Percentiles rank a stretch among this genome's conserved stretches.
phyloP scores from a whole-genome alignment of 37 sponge, comb jelly and placozoan species.

The Amphimedon queenslandica region DNA sequence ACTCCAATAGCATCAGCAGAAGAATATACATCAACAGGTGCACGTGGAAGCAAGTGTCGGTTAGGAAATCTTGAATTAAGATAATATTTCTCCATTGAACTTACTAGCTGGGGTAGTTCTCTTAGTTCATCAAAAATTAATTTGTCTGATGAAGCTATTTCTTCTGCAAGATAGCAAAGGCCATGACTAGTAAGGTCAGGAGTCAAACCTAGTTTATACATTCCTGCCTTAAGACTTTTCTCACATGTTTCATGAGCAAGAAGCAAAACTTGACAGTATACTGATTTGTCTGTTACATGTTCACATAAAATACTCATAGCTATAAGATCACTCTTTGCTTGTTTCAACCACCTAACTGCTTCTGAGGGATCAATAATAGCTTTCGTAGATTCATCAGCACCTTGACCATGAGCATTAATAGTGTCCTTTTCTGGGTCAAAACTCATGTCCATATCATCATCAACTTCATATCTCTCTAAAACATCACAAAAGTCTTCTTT shows the following conservation, averaged over 20 bases:
- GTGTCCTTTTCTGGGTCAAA: too few relatives aligned
- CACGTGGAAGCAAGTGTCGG: not conserved
- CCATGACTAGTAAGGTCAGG: not conserved
- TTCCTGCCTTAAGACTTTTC: slow-evolving; percentile 52
- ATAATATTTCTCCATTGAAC: slow-evolving; percentile 14
- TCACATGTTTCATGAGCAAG: slow-evolving; percentile 53
- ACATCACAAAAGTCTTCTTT: too few relatives aligned
- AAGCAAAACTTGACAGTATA: slow-evolving; percentile 39
- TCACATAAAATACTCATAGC: slow-evolving; percentile 18
- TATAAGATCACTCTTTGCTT: slow-evolving; percentile 33
- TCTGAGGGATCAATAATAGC: too few relatives aligned
- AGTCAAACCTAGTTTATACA: slow-evolving; percentile 26
- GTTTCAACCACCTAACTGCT: slow-evolving; percentile 38
- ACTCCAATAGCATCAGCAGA: not conserved
- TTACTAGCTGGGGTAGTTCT: not conserved
- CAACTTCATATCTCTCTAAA: too few relatives aligned
- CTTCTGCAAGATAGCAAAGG: not conserved
- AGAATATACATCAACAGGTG: not conserved
- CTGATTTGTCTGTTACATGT: not conserved
- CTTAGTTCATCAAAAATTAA: not conserved
- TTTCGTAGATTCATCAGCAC: too few relatives aligned
- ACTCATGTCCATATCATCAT: too few relatives aligned
- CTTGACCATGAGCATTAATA: too few relatives aligned
- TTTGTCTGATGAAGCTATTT: not conserved
- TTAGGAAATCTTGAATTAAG: slow-evolving; percentile 36